Percentiles rank a stretch among this genome's conserved stretches.
Conservation (phyloP, 2,797 vertebrate genomes). For the Mus caroli region DNA sequence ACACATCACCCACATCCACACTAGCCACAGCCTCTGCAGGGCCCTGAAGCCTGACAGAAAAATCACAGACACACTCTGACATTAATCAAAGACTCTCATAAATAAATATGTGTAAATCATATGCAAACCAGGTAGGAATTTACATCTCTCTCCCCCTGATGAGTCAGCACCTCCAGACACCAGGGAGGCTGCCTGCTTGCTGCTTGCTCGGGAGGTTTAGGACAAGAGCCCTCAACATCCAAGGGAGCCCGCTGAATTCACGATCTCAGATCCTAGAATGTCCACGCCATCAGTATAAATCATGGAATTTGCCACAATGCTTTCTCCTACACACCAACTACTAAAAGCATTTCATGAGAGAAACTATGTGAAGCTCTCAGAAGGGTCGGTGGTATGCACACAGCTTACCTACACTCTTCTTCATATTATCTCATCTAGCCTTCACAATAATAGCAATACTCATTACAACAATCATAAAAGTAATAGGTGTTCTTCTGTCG, state of each 20-base stretch:
- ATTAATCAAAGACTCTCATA: slow-evolving; percentile 79
- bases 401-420: background rate
- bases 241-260: background rate
- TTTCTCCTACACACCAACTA: background rate
- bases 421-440: background rate
- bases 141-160: slow-evolving; percentile 74
- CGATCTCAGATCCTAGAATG: slow-evolving; percentile 25
- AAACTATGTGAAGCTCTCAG: background rate
- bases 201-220: background rate
- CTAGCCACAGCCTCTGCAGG: background rate
- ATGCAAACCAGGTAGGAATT: slow-evolving; percentile 78
- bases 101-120: slow-evolving; percentile 80
- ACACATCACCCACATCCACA: background rate
- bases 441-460: background rate
- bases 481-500: background rate
- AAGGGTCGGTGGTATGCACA: background rate
- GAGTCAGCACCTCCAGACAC: slow-evolving; percentile 72
- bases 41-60: slow-evolving; percentile 58
- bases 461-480: background rate
- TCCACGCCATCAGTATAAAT: background rate
- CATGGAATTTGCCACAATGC: background rate
- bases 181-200: slow-evolving; percentile 21
- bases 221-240: background rate
- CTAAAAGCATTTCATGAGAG: background rate
- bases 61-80: slow-evolving; percentile 70